Evolutionary conservation across 2,797 vertebrate genomes (phyloP), one percentile per base, ranked within the genome.

Genomic region (Sebastes trivittatus): DNA sequence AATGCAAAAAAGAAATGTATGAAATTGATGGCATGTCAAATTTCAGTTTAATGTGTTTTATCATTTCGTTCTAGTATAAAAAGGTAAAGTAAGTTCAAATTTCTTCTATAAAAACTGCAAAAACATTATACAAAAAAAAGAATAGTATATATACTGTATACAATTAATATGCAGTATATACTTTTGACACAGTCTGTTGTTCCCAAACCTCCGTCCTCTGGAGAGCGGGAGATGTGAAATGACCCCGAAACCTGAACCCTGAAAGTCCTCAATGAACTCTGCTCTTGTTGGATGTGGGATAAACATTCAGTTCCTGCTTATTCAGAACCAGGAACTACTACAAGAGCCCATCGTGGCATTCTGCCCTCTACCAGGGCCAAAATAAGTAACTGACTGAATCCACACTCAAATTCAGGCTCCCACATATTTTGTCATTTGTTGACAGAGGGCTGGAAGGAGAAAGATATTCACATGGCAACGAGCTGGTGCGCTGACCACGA

Each of bases 391-490:
- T 30, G 61, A 69, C 76, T 78, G 80, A 88, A 73, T 86, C 83
- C 84, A 85, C 71, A 69, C 60, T 85, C 70, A 59, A 18, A 87
- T 65, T 87, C 77, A 76, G 74, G 73, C 77, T 87, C 54, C 82
- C 80, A 66, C 80, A 88, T 87, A 89, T 86, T 92, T 80, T 85
- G 73, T 86, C 66, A 82, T 79, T 75, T 81, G 85, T 77, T 91
- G 88, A 92, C 87, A 88, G 86, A 78, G 54, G 54, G n/a, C 49
- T 88, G 88, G 85, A 92, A 52, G 46, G 27, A 83, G 75, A 75
- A 72, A 59, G 20, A 55, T n/a, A 54, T 56, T 70, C 67, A 14
- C 46, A 77, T 72, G 77, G 23, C 34, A 73, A 49, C 59, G 2
- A 4, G 13, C 27, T 25, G 63, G 46, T 38, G 80, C 3, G 23